Evolutionary conservation across 2,113 vertebrate species (phyloP).

Genomic region (Cyphomyrus plagiostoma): DNA sequence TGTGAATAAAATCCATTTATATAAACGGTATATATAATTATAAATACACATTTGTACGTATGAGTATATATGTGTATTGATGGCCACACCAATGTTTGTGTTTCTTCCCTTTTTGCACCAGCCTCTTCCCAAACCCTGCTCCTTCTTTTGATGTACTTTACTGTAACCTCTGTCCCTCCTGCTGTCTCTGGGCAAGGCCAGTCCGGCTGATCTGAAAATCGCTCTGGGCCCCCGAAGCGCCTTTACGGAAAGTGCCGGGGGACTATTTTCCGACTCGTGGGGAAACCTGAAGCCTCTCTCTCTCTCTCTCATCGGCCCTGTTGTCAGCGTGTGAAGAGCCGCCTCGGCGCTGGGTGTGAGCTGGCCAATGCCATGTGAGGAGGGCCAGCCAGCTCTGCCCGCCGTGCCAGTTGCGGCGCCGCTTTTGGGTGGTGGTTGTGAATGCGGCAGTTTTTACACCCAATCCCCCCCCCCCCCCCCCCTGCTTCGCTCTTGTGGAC

Average conservation of each 20-base stretch:
- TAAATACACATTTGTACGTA: slow-evolving; percentile 4
- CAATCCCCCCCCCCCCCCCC: background rate
- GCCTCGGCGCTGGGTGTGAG: background rate
- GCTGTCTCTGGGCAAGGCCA: slow-evolving; percentile 9
- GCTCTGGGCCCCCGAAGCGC: background rate
- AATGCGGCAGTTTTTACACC: background rate
- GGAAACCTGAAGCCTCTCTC: background rate
- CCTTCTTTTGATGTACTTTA: background rate
- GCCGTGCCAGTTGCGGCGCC: background rate
- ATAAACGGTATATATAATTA: slow-evolving; percentile 7
- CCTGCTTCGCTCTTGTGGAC: background rate
- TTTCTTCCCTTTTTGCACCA: background rate
- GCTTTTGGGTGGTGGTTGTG: background rate
- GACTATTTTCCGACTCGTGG: background rate
- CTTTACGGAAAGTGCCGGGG: background rate
- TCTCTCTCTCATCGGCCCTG: too few relatives aligned
- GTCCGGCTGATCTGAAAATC: background rate
- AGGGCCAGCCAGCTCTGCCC: background rate
- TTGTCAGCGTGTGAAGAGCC: background rate
- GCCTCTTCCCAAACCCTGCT: background rate
- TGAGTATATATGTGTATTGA: slow-evolving; percentile 16
- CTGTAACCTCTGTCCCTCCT: background rate
- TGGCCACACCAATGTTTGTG: background rate
- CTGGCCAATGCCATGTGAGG: background rate
- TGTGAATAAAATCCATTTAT: slow-evolving; percentile 12